Evolutionary conservation across 1,140 invertebrate genomes (phyloP).

Genomic region (Euborellia annulipes): DNA sequence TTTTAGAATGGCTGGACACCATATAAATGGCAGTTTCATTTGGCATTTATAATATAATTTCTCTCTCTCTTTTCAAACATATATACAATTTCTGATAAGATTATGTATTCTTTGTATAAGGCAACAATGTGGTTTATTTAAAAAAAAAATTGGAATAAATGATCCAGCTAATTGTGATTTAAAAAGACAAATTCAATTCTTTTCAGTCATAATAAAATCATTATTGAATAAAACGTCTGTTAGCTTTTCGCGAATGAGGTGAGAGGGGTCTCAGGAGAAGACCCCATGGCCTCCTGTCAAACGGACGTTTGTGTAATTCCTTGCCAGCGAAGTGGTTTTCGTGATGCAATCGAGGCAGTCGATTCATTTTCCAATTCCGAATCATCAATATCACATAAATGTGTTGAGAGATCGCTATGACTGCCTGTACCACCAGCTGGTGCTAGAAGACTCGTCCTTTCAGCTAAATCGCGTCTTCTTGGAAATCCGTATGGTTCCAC

Average conservation of each 20-base stretch:
- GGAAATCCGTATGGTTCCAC: conserved; percentile 51
- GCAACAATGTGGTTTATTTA: too few relatives aligned
- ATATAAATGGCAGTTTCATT: too few relatives aligned
- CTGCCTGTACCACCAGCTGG: conserved; percentile 44
- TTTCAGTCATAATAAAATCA: too few relatives aligned
- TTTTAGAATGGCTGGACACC: too few relatives aligned
- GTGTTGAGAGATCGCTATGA: conserved; percentile 70
- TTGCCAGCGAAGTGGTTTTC: conserved; percentile 29
- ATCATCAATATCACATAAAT: conserved; percentile 85
- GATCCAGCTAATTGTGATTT: too few relatives aligned
- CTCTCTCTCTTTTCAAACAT: too few relatives aligned
- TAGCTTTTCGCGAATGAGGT: neutral
- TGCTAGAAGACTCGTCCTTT: conserved; percentile 52
- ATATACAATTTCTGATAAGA: too few relatives aligned
- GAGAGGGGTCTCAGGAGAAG: neutral
- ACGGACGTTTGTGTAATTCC: conserved; percentile 40
- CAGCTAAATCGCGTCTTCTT: conserved; percentile 39
- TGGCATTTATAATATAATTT: too few relatives aligned
- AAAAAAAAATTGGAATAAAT: too few relatives aligned
- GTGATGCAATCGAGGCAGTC: conserved; percentile 32
- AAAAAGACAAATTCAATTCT: too few relatives aligned
- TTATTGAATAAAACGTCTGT: too few relatives aligned
- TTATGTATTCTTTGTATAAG: too few relatives aligned
- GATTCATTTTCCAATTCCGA: conserved; percentile 53
- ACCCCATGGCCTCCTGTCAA: conserved; percentile 24